These are phyloP conservation scores for Bos indicus DNA, from an alignment of 2,113 vertebrate genomes.

Conservation along the genomic window DNA sequence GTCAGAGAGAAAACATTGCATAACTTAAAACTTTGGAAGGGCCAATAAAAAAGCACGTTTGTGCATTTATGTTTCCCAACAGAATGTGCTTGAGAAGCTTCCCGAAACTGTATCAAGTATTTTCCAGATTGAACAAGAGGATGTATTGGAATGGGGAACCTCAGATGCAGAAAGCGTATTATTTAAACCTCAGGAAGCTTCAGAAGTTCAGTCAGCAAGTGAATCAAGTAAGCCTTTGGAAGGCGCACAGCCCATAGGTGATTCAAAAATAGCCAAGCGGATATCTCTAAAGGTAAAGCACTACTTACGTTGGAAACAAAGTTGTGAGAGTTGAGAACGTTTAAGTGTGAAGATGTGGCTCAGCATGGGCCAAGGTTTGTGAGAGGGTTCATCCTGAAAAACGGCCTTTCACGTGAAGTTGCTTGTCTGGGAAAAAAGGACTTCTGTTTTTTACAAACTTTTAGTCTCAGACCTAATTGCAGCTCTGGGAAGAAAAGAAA, in stretches of 20 bases:
- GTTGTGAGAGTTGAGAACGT: neutral
- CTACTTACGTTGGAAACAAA: neutral
- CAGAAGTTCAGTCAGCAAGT: neutral
- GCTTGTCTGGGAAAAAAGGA: neutral
- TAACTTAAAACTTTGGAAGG: neutral
- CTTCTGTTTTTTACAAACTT: neutral
- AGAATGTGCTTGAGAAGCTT: neutral
- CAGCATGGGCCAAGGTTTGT: neutral
- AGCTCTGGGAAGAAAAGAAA: neutral
- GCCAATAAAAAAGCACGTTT: neutral
- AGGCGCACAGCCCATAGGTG: neutral
- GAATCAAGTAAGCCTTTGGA: neutral
- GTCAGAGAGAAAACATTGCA: neutral
- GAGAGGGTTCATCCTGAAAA: neutral
- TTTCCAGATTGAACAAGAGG: constrained; percentile 47
- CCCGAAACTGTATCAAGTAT: neutral
- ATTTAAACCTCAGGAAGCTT: constrained; percentile 28
- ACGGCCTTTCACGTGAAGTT: neutral
- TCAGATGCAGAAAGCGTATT: neutral
- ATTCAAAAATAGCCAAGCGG: neutral
- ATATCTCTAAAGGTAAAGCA: constrained; percentile 32
- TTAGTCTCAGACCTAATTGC: neutral
- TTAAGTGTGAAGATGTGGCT: neutral
- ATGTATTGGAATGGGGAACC: neutral
- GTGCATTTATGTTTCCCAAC: neutral